phyloP scores from a whole-genome alignment of 2,797 vertebrate species.

The Pyrrhura leucotis region DNA sequence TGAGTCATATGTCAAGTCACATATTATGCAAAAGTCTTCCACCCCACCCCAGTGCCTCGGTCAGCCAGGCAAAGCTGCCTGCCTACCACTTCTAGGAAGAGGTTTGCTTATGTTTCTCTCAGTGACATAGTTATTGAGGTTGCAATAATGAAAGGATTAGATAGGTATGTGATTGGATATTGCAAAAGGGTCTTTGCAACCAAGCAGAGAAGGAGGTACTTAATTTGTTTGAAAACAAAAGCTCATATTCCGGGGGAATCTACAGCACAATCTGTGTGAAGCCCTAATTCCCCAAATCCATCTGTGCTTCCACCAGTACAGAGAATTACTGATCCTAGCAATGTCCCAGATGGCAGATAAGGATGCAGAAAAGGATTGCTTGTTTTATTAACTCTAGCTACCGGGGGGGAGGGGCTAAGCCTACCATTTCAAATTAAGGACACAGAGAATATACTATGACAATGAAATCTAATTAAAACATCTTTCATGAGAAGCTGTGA shows the following conservation, averaged over 20 bases:
- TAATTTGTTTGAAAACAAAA: slow-evolving; percentile 51
- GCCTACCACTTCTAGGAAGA: neutral
- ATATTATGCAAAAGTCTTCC: neutral
- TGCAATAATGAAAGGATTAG: slow-evolving; percentile 19
- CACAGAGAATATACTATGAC: neutral
- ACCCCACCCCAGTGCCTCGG: accelerated
- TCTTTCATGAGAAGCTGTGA: neutral
- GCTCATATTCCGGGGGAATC: slow-evolving; percentile 8
- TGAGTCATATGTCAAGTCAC: neutral
- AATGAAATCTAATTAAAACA: neutral
- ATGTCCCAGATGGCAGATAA: slow-evolving; percentile 51
- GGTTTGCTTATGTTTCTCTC: neutral
- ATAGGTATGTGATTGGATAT: neutral
- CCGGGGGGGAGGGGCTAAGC: neutral
- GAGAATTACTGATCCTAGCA: slow-evolving; percentile 19
- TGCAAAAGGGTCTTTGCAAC: neutral
- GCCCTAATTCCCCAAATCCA: slow-evolving; percentile 53
- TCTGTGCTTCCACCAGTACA: neutral
- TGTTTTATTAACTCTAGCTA: slow-evolving; percentile 5
- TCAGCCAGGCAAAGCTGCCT: neutral
- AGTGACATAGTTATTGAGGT: neutral
- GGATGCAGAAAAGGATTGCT: neutral
- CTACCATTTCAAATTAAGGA: neutral
- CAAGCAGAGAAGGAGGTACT: neutral
- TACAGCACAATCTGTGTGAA: slow-evolving; percentile 36